Evolutionary conservation across 2,888 invertebrate species (phyloP).

Genomic region (Heliconius cydno): DNA sequence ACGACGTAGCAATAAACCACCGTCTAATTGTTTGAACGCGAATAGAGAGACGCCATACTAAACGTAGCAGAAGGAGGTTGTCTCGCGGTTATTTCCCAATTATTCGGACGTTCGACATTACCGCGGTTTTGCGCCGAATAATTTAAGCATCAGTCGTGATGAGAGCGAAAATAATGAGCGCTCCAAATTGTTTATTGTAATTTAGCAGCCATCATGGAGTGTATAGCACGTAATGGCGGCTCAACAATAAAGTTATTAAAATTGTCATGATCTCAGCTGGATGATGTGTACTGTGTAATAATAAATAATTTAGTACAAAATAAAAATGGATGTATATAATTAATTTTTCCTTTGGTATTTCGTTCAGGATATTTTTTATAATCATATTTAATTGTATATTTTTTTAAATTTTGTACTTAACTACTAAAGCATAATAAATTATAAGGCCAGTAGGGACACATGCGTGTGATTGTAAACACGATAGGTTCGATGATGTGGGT

Average conservation of each 20-base stretch:
- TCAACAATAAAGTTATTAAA: constrained; percentile 75
- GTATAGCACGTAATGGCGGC: constrained; percentile 70
- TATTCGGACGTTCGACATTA: constrained; percentile 79
- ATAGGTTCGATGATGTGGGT: too few relatives aligned
- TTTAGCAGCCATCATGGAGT: constrained; percentile 73
- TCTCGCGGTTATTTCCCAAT: constrained; percentile 78
- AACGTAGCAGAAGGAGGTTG: constrained; percentile 71
- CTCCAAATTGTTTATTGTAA: constrained; percentile 80
- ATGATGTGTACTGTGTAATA: constrained; percentile 53
- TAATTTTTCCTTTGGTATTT: neutral
- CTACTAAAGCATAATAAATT: too few relatives aligned
- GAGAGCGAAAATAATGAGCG: constrained; percentile 76
- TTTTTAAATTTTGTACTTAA: too few relatives aligned
- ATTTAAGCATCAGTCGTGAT: constrained; percentile 75
- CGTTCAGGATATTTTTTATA: neutral
- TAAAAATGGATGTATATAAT: constrained; percentile 21
- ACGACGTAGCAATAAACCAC: constrained; percentile 51
- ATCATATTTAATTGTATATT: neutral
- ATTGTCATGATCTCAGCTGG: constrained; percentile 60
- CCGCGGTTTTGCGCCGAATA: constrained; percentile 74
- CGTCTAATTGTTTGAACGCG: constrained; percentile 59
- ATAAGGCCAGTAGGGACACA: too few relatives aligned
- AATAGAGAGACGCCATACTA: constrained; percentile 75
- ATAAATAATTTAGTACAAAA: constrained; percentile 49
- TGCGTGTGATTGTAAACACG: too few relatives aligned